Evolutionary conservation across 2,888 invertebrate genomes (phyloP).

Genomic region (Platypus cylindrus): DNA sequence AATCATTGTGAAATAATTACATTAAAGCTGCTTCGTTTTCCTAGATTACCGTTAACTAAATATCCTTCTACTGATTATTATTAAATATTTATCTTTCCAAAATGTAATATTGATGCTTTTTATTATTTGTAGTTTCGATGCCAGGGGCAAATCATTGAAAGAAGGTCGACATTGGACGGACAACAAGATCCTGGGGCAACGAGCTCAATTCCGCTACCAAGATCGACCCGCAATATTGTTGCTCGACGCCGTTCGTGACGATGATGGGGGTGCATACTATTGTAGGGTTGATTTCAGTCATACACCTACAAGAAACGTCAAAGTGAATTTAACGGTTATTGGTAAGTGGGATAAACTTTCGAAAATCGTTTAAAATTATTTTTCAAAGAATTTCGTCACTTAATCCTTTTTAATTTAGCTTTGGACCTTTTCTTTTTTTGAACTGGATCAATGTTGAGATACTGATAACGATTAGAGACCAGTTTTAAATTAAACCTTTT

Average conservation of each 20-base stretch:
- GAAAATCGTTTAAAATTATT: background rate
- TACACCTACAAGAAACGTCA: constrained; percentile 75
- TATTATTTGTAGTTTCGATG: constrained; percentile 47
- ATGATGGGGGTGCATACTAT: constrained; percentile 71
- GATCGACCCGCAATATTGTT: constrained; percentile 65
- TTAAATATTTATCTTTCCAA: background rate
- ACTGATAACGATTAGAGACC: too few species aligned
- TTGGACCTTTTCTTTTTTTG: constrained; percentile 1
- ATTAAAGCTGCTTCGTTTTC: too few species aligned
- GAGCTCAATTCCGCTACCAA: constrained; percentile 64
- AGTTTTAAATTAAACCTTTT: too few species aligned
- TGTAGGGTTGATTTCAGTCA: constrained; percentile 85
- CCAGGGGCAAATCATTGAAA: constrained; percentile 55
- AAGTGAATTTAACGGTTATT: constrained; percentile 79
- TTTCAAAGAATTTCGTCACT: too few species aligned
- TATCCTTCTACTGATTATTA: too few species aligned
- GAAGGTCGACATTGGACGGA: constrained; percentile 77
- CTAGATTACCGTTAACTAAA: too few species aligned
- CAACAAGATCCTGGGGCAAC: constrained; percentile 55
- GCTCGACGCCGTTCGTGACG: constrained; percentile 58
- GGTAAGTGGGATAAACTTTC: constrained; percentile 50
- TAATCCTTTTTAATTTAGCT: too few species aligned
- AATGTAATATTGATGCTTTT: background rate
- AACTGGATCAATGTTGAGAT: constrained; percentile 1
- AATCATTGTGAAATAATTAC: too few species aligned